These are phyloP conservation scores for Oreochromis aureus DNA, from an alignment of 2,113 vertebrate species.

Conservation along the genomic window DNA sequence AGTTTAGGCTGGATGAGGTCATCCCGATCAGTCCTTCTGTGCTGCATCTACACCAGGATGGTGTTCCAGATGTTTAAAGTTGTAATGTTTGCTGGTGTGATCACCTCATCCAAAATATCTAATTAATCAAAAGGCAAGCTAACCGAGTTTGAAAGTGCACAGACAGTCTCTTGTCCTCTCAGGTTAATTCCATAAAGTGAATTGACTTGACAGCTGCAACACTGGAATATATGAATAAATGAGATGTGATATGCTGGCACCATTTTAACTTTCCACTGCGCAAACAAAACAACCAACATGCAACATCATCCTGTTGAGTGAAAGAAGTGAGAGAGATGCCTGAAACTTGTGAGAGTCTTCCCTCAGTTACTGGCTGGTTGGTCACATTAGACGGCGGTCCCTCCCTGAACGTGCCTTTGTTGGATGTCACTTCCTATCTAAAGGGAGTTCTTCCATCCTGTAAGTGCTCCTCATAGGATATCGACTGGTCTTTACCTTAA, in stretches of 20 bases:
- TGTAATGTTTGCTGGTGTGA: not conserved
- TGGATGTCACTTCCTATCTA: not conserved
- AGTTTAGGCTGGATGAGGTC: not conserved
- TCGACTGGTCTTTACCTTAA: not conserved
- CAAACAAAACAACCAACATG: not conserved
- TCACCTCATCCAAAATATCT: not conserved
- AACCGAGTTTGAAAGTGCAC: fast-evolving
- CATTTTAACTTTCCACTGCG: not conserved
- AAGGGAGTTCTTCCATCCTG: not conserved
- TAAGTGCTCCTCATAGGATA: not conserved
- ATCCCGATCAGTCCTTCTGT: fast-evolving
- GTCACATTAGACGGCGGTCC: not conserved
- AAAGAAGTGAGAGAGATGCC: not conserved
- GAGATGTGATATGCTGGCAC: not conserved
- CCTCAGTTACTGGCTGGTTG: not conserved
- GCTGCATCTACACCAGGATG: not conserved
- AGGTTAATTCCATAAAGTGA: not conserved
- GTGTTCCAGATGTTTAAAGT: not conserved
- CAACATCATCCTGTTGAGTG: not conserved
- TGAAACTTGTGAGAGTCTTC: not conserved
- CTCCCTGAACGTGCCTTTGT: fast-evolving
- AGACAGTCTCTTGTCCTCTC: fast-evolving
- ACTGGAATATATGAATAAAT: not conserved
- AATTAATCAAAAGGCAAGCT: not conserved
- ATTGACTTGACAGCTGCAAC: not conserved